Evolutionary conservation across 1,140 invertebrate genomes (phyloP).

Genomic region (Dufourea novaeangliae): DNA sequence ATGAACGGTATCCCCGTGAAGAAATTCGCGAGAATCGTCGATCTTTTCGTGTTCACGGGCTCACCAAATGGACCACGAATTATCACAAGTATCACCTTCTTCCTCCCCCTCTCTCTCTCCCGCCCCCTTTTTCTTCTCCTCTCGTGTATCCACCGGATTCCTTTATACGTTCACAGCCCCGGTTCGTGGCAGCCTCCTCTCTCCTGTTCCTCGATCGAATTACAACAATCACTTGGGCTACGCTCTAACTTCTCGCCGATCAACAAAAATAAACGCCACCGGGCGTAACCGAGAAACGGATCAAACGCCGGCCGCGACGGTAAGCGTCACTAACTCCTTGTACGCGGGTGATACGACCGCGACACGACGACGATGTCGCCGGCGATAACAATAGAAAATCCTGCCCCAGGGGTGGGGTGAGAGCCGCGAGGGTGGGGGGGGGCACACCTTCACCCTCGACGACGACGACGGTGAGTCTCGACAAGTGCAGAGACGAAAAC

Average conservation of each 20-base stretch:
- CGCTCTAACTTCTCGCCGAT: no score
- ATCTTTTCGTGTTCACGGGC: conserved; percentile 12
- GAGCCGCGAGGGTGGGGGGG: conserved; percentile 25
- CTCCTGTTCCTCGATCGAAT: background rate
- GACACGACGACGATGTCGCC: conserved; percentile 29
- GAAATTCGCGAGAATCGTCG: conserved; percentile 25
- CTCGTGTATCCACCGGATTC: background rate
- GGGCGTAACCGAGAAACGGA: conserved; percentile 9
- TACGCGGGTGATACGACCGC: conserved; percentile 24
- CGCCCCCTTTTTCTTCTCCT: background rate
- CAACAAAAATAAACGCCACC: background rate
- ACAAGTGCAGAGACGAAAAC: conserved; percentile 57
- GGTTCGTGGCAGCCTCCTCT: conserved; percentile 1
- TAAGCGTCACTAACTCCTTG: conserved; percentile 52
- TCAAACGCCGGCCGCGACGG: conserved; percentile 31
- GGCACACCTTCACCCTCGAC: conserved; percentile 60
- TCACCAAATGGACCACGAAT: background rate
- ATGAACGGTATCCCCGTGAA: no score
- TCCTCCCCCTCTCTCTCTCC: background rate
- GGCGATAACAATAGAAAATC: conserved; percentile 32
- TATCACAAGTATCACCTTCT: conserved; percentile 11
- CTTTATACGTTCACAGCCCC: background rate
- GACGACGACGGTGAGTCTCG: conserved; percentile 55
- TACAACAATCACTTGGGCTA: conserved; percentile 12
- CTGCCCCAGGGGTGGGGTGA: conserved; percentile 4